Evolutionary conservation across 2,888 invertebrate genomes (phyloP).

Genomic region (Ophion ventricosus): DNA sequence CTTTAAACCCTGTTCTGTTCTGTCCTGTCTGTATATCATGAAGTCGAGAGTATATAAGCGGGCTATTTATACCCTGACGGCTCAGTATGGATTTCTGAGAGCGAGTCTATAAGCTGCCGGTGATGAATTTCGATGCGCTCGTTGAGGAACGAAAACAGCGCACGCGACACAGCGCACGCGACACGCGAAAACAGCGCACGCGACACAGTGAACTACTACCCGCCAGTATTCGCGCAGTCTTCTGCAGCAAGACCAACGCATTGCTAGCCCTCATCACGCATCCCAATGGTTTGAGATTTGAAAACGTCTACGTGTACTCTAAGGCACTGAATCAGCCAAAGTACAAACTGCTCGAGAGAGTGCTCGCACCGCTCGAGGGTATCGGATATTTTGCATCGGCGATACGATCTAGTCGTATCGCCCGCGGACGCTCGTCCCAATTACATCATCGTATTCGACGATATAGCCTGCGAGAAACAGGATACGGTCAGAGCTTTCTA

Average conservation of each 20-base stretch:
- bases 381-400: too few species aligned
- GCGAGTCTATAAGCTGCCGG: slow-evolving; percentile 33
- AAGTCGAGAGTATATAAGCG: slow-evolving; percentile 32
- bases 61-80: slow-evolving; percentile 29
- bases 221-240: slow-evolving; percentile 68
- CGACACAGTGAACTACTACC: slow-evolving; percentile 74
- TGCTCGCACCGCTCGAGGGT: slow-evolving; percentile 66
- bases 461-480: too few species aligned
- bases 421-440: too few species aligned
- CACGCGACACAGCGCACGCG: too few species aligned
- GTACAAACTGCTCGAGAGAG: slow-evolving; percentile 70
- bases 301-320: slow-evolving; percentile 66
- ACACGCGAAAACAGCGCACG: not conserved
- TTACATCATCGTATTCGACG: too few species aligned
- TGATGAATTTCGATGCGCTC: slow-evolving; percentile 50
- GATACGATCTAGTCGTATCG: too few species aligned
- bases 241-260: slow-evolving; percentile 68
- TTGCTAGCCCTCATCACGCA: slow-evolving; percentile 64
- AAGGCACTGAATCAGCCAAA: slow-evolving; percentile 68
- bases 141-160: slow-evolving; percentile 6
- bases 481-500: too few species aligned
- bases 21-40: too few species aligned
- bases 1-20: too few species aligned
- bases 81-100: slow-evolving; percentile 48
- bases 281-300: slow-evolving; percentile 65